Percentiles rank a stretch among this genome's conserved stretches.
Evolutionary conservation across 2,888 invertebrate genomes (phyloP).

Genomic region (Hirtodrosophila alboralis): DNA sequence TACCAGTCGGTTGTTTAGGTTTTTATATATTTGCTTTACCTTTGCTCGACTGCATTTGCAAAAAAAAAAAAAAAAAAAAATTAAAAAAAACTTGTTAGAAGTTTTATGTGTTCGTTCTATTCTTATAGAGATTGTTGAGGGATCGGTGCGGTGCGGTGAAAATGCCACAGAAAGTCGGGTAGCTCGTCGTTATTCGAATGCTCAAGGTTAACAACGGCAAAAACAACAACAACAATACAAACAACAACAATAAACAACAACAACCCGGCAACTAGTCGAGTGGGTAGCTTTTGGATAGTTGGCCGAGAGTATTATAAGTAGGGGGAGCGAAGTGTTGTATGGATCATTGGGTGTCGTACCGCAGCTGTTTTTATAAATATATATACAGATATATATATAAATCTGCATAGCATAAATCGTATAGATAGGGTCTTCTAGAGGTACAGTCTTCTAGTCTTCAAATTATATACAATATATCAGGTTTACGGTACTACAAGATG

Average conservation of each 20-base stretch:
- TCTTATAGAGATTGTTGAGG: conserved; percentile 22
- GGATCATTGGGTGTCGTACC: conserved; percentile 12
- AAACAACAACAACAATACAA: conserved; percentile 15
- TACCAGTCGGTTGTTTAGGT: neutral
- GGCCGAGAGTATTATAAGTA: no score
- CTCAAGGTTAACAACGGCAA: conserved; percentile 63
- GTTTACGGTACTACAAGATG: no score
- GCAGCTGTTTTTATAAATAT: no score
- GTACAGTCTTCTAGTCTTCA: no score
- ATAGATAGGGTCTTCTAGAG: no score
- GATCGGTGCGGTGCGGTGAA: conserved; percentile 2
- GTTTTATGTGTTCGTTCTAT: conserved; percentile 53
- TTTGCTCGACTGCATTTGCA: conserved; percentile 52
- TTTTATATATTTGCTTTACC: conserved; percentile 2
- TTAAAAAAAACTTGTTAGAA: conserved; percentile 69
- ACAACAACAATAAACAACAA: conserved; percentile 15
- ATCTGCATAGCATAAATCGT: conserved; percentile 1
- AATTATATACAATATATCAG: no score
- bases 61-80: no score
- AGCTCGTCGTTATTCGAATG: conserved; percentile 34
- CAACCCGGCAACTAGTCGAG: conserved; percentile 20
- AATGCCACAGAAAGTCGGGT: conserved; percentile 27
- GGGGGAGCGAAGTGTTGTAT: no score
- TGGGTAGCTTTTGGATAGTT: conserved; percentile 12
- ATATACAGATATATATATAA: no score